A percentile compares a stretch with the other conserved stretches of the same genome.
phyloP scores from a whole-genome alignment of 2,888 invertebrate genomes.

The Pammene fasciana region DNA sequence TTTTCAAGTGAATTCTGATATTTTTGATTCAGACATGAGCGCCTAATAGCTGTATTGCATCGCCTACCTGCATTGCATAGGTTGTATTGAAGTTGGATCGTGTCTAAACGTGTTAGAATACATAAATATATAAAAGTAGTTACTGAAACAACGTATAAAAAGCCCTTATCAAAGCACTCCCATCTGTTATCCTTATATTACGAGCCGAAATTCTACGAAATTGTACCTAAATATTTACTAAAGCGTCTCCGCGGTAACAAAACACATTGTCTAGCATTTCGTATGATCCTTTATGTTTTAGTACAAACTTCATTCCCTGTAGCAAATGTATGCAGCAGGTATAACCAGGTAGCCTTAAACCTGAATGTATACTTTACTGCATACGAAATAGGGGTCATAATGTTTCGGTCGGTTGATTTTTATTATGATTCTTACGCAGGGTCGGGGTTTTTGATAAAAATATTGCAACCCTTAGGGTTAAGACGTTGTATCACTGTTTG shows the following conservation, averaged over 20 bases:
- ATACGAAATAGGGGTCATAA: not conserved
- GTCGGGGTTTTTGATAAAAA: constrained; percentile 41
- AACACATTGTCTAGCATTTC: constrained; percentile 26
- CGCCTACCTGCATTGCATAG: no score
- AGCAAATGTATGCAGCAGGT: constrained; percentile 29
- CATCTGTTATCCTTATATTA: constrained; percentile 6
- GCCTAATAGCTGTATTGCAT: no score
- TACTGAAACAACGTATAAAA: not conserved
- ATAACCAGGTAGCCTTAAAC: constrained; percentile 4
- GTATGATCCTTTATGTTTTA: constrained; percentile 35
- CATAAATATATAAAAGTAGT: not conserved
- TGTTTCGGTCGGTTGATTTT: constrained; percentile 16
- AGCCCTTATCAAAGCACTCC: not conserved
- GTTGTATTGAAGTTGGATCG: no score
- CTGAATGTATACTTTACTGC: no score
- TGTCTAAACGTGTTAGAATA: no score
- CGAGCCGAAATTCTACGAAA: constrained; percentile 16
- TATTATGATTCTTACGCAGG: constrained; percentile 41
- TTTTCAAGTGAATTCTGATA: no score
- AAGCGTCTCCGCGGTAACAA: constrained; percentile 16
- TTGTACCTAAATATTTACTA: constrained; percentile 33
- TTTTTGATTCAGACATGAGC: no score
- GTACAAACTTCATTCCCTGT: constrained; percentile 17
- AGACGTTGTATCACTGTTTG: constrained; percentile 40
- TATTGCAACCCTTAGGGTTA: constrained; percentile 40